Conservation (phyloP, 2,888 invertebrate species). For the Sarcophaga rosellei region DNA sequence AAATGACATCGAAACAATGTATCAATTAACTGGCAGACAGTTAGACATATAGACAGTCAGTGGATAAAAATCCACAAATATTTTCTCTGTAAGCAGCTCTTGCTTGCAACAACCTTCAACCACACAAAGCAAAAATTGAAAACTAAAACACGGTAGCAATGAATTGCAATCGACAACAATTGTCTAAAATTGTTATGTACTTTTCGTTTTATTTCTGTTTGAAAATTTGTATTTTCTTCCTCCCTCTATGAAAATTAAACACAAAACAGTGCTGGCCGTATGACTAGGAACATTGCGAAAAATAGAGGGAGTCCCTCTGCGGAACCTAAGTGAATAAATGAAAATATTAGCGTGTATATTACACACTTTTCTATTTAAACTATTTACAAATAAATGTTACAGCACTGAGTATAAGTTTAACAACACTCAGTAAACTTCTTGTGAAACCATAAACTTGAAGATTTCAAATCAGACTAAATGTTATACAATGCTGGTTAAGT, state of each 20-base stretch:
- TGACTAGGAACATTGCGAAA: neutral
- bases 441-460: no score
- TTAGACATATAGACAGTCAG: neutral
- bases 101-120: neutral
- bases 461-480: no score
- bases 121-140: no score
- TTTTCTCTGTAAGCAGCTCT: neutral
- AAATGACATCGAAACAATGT: neutral
- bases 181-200: slow-evolving; percentile 55
- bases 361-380: no score
- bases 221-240: slow-evolving; percentile 1
- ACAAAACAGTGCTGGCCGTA: neutral
- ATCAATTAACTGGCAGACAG: neutral
- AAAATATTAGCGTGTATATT: no score
- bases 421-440: no score
- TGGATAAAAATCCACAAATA: neutral
- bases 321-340: no score
- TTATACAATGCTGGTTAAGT: no score
- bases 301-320: neutral
- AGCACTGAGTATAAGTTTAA: no score
- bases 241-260: neutral
- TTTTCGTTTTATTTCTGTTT: slow-evolving; percentile 41
- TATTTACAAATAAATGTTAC: no score
- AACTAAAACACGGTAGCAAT: slow-evolving; percentile 24
- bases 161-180: slow-evolving; percentile 44